Evolutionary conservation across 2,113 vertebrate species (phyloP).

Genomic region (Ancistrus triradiatus): DNA sequence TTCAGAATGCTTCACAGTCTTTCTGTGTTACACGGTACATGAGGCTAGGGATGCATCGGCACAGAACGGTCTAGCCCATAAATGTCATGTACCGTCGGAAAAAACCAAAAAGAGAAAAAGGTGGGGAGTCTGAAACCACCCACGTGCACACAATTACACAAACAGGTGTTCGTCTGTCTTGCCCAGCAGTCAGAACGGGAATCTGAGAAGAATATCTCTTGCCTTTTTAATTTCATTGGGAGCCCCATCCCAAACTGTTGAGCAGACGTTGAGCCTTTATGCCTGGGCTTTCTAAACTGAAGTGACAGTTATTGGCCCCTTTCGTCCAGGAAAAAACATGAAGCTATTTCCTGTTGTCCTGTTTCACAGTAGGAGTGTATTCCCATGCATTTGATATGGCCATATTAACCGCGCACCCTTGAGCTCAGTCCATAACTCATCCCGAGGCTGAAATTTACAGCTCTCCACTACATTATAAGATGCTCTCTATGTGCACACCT

Average conservation of each 20-base stretch:
- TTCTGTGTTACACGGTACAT: too few species aligned
- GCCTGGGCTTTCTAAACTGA: conserved; percentile 71
- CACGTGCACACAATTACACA: conserved; percentile 21
- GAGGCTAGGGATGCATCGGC: too few species aligned
- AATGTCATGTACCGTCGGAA: conserved; percentile 63
- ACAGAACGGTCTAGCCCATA: conserved; percentile 56
- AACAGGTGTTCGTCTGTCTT: conserved; percentile 46
- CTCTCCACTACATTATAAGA: conserved; percentile 53
- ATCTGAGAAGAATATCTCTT: conserved; percentile 50
- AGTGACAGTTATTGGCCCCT: conserved; percentile 75
- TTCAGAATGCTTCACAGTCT: too few species aligned
- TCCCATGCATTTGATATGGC: conserved; percentile 67
- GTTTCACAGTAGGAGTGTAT: conserved; percentile 72
- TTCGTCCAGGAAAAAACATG: conserved; percentile 62
- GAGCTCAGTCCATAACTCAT: conserved; percentile 59
- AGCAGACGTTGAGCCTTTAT: conserved; percentile 62
- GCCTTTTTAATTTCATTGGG: conserved; percentile 55
- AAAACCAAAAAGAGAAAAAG: conserved; percentile 39
- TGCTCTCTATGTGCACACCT: conserved; percentile 48
- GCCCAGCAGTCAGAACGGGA: background rate
- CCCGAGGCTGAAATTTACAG: conserved; percentile 55
- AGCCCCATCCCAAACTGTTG: conserved; percentile 60
- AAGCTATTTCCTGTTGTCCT: conserved; percentile 80
- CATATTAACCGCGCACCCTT: conserved; percentile 59
- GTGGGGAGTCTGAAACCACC: conserved; percentile 35